Percentiles rank a stretch among this genome's conserved stretches.
Evolutionary conservation across 2,888 invertebrate species (phyloP).

Genomic region (Phengaris alcon): DNA sequence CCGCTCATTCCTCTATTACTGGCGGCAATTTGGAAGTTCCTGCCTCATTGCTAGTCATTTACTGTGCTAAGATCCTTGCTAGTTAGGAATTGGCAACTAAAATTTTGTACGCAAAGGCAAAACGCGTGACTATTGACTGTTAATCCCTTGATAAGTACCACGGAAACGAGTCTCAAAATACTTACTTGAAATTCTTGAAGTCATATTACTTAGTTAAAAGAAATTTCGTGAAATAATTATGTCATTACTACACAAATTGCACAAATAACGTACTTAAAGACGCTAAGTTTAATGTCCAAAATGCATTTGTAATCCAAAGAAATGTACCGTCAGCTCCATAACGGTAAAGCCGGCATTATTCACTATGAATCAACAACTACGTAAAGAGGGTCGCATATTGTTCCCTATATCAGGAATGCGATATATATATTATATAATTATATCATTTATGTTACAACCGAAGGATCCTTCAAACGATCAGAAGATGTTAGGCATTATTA

Average conservation of each 20-base stretch:
- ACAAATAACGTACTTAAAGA: background rate
- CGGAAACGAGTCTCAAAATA: background rate
- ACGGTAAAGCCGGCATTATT: constrained; percentile 5
- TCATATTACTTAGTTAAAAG: background rate
- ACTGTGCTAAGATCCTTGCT: background rate
- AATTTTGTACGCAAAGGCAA: background rate
- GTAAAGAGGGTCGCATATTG: constrained; percentile 14
- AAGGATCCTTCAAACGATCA: constrained; percentile 7
- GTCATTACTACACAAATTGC: background rate
- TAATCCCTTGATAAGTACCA: too few relatives aligned
- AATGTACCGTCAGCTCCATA: background rate
- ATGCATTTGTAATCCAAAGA: background rate
- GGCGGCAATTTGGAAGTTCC: constrained; percentile 17
- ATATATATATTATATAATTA: background rate
- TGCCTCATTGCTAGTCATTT: background rate
- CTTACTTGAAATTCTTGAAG: background rate
- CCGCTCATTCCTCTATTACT: background rate
- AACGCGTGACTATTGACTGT: too few relatives aligned
- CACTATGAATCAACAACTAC: constrained; percentile 12
- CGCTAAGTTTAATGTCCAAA: background rate
- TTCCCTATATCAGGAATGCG: constrained; percentile 9
- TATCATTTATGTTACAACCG: background rate
- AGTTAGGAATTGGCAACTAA: background rate
- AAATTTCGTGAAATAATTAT: background rate
- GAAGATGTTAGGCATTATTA: background rate